phyloP scores from a whole-genome alignment of 1,140 invertebrate species.

The Ladona fulva region DNA sequence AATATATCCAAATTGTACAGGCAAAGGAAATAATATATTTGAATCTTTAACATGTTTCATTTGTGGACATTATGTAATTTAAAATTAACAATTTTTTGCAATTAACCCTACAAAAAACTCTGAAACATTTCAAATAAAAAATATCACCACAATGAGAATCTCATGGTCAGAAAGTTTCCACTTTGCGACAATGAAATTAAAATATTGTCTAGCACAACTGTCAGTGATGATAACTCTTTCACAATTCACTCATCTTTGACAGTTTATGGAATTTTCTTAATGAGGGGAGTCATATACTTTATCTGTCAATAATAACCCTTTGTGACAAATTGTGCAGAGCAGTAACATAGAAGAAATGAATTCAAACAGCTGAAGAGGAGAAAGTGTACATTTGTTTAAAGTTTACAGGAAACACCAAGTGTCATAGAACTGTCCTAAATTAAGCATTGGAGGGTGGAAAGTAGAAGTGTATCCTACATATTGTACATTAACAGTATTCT shows the following conservation, averaged over 20 bases:
- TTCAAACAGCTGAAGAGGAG: conserved; percentile 55
- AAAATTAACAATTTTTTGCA: too few species aligned
- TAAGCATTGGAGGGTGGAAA: not conserved
- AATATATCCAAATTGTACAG: too few species aligned
- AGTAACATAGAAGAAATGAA: conserved; percentile 65
- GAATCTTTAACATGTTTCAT: too few species aligned
- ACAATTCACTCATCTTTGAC: not conserved
- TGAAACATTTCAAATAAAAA: too few species aligned
- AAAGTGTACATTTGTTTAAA: not conserved
- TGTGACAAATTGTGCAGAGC: conserved; percentile 64
- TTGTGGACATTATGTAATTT: too few species aligned
- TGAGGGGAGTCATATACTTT: conserved; percentile 51
- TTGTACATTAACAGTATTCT: not conserved
- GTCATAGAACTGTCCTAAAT: not conserved
- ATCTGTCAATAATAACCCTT: conserved; percentile 55
- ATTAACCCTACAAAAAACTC: too few species aligned
- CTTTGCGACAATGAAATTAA: not conserved
- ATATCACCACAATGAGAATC: too few species aligned
- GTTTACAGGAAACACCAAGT: not conserved
- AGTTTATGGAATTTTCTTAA: not conserved
- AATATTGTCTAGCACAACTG: not conserved
- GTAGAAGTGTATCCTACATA: not conserved
- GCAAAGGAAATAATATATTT: too few species aligned
- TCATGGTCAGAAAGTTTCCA: too few species aligned
- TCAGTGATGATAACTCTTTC: not conserved